Base-by-base conservation (phyloP, 2,797 vertebrate genomes). In the Peromyscus aztecus region DNA sequence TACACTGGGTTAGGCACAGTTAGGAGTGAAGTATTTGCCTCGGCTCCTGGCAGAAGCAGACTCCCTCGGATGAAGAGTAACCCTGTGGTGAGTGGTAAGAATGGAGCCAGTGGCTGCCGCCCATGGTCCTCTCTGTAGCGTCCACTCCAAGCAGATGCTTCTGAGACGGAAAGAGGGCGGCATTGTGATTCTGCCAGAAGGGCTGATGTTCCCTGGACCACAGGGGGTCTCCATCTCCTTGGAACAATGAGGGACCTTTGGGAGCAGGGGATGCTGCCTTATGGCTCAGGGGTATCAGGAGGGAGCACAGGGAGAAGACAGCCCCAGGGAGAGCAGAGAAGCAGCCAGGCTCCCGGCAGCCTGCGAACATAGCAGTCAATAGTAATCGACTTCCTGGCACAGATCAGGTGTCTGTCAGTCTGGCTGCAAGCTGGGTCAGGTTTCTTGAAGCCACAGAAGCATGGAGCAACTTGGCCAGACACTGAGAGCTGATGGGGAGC, bases 341-440 rank as follows among this genome's bases (percentile, higher is more conserved):
- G 6, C 0, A 0, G 24, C 11, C 14, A 11, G 1, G 49, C 11
- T 2, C 0, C 6, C 6, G 11, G 8, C 76, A 87, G 55, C 46
- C 86, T 57, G 82, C 46, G 59, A 16, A 29, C 40, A 29, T 0
- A 23, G 27, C 65, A 29, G 13, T 11, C 82, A 37, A 43, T n/a
- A 14, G 27, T 8, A 40, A 34, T 0, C 55, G 67, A 46, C 75
- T 88, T 90, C 78, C 63, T 57, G 71, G 57, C 19, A 34, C 27
- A 0, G 12, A 61, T 23, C 27, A 10, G 59, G 10, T 0, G 3
- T 49, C 37, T 73, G 31, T 78, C 55, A 0, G 0, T 6, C 17
- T 31, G 31, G 23, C 71, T 61, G n/a, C 34, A 40, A 77, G 46
- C 49, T 4, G 9, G 29, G 29, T 67, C 52, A 27, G 43, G 31